phyloP scores from a whole-genome alignment of 2,888 invertebrate genomes.

The Trissolcus japonicus region DNA sequence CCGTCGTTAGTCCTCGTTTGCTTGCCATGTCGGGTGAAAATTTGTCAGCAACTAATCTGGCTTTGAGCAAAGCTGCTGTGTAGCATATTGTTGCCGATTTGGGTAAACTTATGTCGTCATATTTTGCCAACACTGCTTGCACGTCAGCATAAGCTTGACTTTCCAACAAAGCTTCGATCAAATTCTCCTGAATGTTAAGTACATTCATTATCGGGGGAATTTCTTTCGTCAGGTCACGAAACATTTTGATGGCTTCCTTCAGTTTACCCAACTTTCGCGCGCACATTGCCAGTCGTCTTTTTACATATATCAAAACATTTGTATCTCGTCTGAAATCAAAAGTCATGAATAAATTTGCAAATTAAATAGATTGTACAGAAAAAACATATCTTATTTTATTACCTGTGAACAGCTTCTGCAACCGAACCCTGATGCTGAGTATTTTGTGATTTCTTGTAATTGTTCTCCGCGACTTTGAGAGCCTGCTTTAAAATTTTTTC shows the following conservation, averaged over 20 bases:
- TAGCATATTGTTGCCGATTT: slow-evolving; percentile 97
- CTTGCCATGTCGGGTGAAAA: slow-evolving; percentile 91
- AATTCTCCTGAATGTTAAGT: slow-evolving; percentile 95
- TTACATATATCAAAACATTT: slow-evolving; percentile 95
- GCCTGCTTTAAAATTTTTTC: slow-evolving; percentile 90
- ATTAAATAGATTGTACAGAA: no score
- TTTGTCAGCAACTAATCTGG: slow-evolving; percentile 92
- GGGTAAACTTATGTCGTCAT: slow-evolving; percentile 95
- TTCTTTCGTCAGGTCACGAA: slow-evolving; percentile 97
- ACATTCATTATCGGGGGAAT: slow-evolving; percentile 96
- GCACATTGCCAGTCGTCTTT: slow-evolving; percentile 97
- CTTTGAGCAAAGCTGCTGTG: slow-evolving; percentile 95
- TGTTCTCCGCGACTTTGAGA: slow-evolving; percentile 88
- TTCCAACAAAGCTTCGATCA: slow-evolving; percentile 95
- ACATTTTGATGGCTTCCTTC: slow-evolving; percentile 97
- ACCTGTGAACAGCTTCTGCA: slow-evolving; percentile 86
- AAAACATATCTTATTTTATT: no score
- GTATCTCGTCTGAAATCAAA: slow-evolving; percentile 82
- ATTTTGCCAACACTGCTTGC: slow-evolving; percentile 92
- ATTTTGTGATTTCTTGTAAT: slow-evolving; percentile 88
- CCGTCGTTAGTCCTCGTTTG: slow-evolving; percentile 88
- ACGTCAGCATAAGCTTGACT: slow-evolving; percentile 98
- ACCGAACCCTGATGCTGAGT: slow-evolving; percentile 85
- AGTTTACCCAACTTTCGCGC: slow-evolving; percentile 94
- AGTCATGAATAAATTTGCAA: no score